Evolutionary conservation across 2,797 vertebrate species (phyloP), one percentile per base, ranked within the genome.

Genomic region (Neosalanx taihuensis): DNA sequence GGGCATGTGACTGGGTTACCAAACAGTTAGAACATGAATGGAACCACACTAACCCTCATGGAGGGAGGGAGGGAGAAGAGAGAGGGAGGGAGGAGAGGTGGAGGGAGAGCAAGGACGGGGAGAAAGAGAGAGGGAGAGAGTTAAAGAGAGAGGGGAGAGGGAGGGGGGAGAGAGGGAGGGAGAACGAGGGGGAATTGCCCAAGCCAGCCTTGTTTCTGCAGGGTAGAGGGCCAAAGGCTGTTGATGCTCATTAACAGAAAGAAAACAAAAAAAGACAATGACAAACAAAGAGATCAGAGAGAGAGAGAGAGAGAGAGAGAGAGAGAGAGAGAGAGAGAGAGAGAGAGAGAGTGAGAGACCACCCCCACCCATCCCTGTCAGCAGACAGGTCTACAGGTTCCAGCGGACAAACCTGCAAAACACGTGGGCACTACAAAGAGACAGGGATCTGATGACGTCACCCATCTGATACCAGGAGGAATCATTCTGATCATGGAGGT

Each of bases 381-480:
- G 20, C 62, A 84, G 72, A 81, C 0, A 64, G 85, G 84, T 31
- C 33, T 81, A 87, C 89, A 76, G 82, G 88, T 89, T 91, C 82
- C 65, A 76, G 80, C 75, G 31, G 7, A 18, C 35, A 2, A 41
- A 68, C 41, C 46, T 70, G 78, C 33, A 31, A 1, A 41, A 67
- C 84, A 84, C 71, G 69, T 81, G 83, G 80, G 51, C 6, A 49
- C 37, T 73, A 78, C 65, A 59, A 1, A 53, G 49, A 3, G 12
- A 41, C 72, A 72, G 7, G 6, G 37, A 12, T 12, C 12, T 12
- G 37, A 41, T 41, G 9, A 41, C 37, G 37, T 41, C 37, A 41
- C 9, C 37, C 37, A 41, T 41, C 37, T 9, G 37, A 41, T 7
- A 41, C 1, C 6, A 10, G 9, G 37, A 12, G 9, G 37, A 41